Evolutionary conservation across 2,797 vertebrate species (phyloP).

Genomic region (Phalanger gymnotis): DNA sequence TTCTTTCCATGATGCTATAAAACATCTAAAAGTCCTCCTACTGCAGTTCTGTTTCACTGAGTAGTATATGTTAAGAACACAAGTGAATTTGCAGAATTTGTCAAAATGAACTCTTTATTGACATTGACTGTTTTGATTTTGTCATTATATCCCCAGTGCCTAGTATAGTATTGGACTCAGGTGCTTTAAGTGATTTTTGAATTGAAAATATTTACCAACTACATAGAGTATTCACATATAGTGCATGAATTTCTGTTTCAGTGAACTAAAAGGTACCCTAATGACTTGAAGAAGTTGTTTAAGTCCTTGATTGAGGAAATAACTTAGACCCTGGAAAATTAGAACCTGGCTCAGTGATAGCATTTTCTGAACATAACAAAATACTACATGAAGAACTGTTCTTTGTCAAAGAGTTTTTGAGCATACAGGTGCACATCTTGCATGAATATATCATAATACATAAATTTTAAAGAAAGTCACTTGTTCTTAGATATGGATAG

Average conservation of each 20-base stretch:
- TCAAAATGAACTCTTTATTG: not conserved
- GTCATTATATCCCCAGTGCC: not conserved
- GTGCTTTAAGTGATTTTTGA: not conserved
- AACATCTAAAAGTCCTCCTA: not conserved
- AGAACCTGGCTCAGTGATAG: not conserved
- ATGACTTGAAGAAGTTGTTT: not conserved
- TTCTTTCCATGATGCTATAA: not conserved
- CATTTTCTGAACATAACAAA: not conserved
- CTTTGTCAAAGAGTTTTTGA: fast-evolving
- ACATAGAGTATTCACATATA: fast-evolving
- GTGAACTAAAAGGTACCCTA: fast-evolving
- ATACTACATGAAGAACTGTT: fast-evolving
- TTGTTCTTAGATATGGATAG: fast-evolving
- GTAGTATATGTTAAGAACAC: not conserved
- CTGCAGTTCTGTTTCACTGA: fast-evolving
- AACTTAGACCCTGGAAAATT: not conserved
- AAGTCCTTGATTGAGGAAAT: not conserved
- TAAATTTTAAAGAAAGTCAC: conserved; percentile 6
- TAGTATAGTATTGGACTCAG: not conserved
- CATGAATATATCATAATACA: not conserved
- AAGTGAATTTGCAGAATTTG: fast-evolving
- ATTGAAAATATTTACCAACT: not conserved
- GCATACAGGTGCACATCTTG: not conserved
- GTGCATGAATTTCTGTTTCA: fast-evolving
- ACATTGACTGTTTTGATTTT: not conserved